Percentiles rank a stretch among this genome's conserved stretches.
Evolutionary conservation across 2,797 vertebrate genomes (phyloP).

Genomic region (Onychomys arenicola): DNA sequence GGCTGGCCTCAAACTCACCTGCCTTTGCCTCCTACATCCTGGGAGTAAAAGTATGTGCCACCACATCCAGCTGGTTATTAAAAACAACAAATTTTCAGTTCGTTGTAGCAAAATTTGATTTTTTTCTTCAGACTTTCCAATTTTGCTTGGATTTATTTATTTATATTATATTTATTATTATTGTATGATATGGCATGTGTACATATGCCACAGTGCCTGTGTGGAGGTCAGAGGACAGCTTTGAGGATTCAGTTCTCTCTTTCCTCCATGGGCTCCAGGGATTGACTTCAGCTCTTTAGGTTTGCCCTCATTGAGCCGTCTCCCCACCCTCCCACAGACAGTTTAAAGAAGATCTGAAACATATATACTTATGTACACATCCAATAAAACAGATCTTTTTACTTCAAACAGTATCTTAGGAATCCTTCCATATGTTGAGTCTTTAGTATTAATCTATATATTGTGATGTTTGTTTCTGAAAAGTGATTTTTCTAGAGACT

Average conservation of each 20-base stretch:
- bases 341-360: neutral
- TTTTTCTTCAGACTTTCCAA: slow-evolving; percentile 51
- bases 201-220: neutral
- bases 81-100: slow-evolving; percentile 1
- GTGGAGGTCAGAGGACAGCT: neutral
- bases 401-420: slow-evolving; percentile 11
- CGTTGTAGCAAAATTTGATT: slow-evolving; percentile 19
- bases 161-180: neutral
- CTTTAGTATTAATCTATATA: neutral
- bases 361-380: slow-evolving; percentile 14
- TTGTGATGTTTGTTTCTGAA: slow-evolving; percentile 5
- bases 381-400: neutral
- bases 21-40: neutral
- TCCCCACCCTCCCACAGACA: neutral
- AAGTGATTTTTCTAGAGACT: neutral
- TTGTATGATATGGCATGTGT: neutral
- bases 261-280: neutral
- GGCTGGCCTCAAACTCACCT: neutral
- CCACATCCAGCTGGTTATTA: neutral
- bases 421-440: neutral
- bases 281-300: neutral
- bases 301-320: neutral
- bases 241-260: neutral
- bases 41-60: neutral
- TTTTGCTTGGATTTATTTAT: slow-evolving; percentile 12